phyloP scores from a whole-genome alignment of 2,797 vertebrate genomes.

The Mallotus villosus region DNA sequence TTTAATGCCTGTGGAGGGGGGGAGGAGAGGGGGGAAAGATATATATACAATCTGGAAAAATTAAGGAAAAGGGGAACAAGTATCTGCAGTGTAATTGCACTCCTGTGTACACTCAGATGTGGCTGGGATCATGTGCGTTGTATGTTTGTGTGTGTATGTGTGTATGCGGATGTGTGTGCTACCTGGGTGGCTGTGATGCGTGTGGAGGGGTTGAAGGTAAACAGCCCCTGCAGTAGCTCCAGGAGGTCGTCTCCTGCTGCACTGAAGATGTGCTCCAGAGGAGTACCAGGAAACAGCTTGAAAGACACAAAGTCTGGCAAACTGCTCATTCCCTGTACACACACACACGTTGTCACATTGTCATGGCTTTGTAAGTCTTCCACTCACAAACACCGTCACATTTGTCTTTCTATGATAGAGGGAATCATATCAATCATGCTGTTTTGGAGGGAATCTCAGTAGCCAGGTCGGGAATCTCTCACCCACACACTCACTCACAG shows the following conservation, averaged over 20 bases:
- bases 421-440: slow-evolving; percentile 77
- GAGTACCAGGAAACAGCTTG: slow-evolving; percentile 91
- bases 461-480: background rate
- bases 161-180: slow-evolving; percentile 15
- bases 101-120: too few relatives aligned
- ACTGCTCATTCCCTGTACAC: slow-evolving; percentile 84
- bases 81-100: too few relatives aligned
- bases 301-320: slow-evolving; percentile 96
- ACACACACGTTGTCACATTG: slow-evolving; percentile 1
- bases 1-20: slow-evolving; percentile 82
- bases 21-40: background rate
- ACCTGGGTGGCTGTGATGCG: slow-evolving; percentile 83
- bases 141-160: slow-evolving; percentile 25
- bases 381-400: slow-evolving; percentile 13
- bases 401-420: slow-evolving; percentile 31
- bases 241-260: slow-evolving; percentile 94
- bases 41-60: background rate
- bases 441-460: slow-evolving; percentile 68
- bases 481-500: slow-evolving; percentile 74
- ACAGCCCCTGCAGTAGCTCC: slow-evolving; percentile 87
- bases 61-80: background rate
- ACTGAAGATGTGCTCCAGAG: slow-evolving; percentile 93
- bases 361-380: too few relatives aligned
- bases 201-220: slow-evolving; percentile 87
- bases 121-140: background rate